phyloP scores from a whole-genome alignment of 2,113 vertebrate genomes.

The Tupaia chinensis region DNA sequence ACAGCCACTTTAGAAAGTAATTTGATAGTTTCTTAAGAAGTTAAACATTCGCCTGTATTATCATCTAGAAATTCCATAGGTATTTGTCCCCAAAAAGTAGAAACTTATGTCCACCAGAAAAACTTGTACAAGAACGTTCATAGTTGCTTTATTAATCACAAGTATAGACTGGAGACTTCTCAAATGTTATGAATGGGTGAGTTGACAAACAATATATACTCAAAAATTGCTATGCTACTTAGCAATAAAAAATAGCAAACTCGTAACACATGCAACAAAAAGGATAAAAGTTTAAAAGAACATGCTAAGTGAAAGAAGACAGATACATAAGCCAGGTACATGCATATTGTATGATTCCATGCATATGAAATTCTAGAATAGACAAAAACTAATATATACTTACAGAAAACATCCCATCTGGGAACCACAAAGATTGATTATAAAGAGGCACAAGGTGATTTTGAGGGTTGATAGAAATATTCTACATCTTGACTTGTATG shows the following conservation, averaged over 20 bases:
- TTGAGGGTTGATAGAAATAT: not conserved
- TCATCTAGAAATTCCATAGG: not conserved
- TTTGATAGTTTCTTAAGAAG: slow-evolving; percentile 33
- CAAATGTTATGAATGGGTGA: slow-evolving; percentile 24
- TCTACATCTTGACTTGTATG: not conserved
- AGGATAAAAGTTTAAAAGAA: not conserved
- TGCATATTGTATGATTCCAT: not conserved
- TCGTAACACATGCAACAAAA: not conserved
- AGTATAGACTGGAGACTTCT: not conserved
- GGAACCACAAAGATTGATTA: not conserved
- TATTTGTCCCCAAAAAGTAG: slow-evolving; percentile 58
- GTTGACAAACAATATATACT: slow-evolving; percentile 1
- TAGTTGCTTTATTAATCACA: slow-evolving; percentile 22
- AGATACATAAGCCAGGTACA: not conserved
- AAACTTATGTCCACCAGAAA: not conserved
- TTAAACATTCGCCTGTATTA: slow-evolving; percentile 24
- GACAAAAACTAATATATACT: not conserved
- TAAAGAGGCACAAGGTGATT: not conserved
- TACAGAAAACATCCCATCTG: not conserved
- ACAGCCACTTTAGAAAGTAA: slow-evolving; percentile 3
- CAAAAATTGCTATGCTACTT: not conserved
- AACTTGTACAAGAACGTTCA: not conserved
- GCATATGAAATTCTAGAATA: not conserved
- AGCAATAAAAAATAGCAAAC: not conserved
- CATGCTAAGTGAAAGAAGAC: not conserved